These are phyloP conservation scores for Lipotes vexillifer DNA, from an alignment of 2,113 vertebrate species.

Conservation along the genomic window DNA sequence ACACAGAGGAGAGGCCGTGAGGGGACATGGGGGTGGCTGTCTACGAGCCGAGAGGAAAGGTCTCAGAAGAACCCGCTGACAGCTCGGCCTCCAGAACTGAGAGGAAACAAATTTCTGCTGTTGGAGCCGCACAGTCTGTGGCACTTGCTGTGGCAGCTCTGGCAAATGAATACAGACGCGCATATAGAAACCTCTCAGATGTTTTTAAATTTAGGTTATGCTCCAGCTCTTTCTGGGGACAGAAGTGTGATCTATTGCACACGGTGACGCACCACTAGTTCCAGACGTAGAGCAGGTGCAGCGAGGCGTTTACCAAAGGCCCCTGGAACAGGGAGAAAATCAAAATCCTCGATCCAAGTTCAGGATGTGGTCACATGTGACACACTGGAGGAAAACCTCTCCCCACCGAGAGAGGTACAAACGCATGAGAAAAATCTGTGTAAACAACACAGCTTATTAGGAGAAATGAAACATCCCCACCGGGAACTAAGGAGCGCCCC, in stretches of 20 bases:
- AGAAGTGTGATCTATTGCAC: background rate
- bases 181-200: background rate
- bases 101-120: background rate
- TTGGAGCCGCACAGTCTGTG: background rate
- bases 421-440: accelerated
- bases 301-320: accelerated
- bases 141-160: accelerated
- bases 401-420: no score
- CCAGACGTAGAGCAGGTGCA: background rate
- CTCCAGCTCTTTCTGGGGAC: accelerated
- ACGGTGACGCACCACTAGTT: background rate
- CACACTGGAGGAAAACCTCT: background rate
- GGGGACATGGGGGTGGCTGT: accelerated
- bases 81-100: background rate
- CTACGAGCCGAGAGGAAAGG: background rate
- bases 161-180: background rate
- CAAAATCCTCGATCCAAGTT: background rate
- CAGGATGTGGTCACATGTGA: accelerated
- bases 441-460: background rate
- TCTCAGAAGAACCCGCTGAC: background rate
- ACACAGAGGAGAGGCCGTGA: accelerated
- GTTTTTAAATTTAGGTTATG: accelerated
- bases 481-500: accelerated
- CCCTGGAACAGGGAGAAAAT: accelerated
- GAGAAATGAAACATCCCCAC: accelerated